Evolutionary conservation across 2,797 vertebrate genomes (phyloP).

Genomic region (Sciurus carolinensis): DNA sequence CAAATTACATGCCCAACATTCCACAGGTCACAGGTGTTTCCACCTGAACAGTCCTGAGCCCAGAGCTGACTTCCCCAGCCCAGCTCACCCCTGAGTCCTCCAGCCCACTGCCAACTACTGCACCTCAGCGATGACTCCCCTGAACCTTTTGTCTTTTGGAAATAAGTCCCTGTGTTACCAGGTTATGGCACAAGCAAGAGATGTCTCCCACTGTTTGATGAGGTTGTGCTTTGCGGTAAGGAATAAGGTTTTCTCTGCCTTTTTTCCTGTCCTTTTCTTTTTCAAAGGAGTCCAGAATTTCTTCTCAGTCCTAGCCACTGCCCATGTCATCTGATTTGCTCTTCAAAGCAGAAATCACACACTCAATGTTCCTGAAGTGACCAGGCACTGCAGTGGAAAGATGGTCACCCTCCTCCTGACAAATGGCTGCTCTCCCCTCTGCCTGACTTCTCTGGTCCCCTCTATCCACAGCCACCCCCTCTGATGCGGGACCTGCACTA

Average conservation of each 20-base stretch:
- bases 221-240: neutral
- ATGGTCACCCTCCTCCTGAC: neutral
- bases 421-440: neutral
- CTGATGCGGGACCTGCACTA: neutral
- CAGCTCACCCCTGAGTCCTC: rapidly evolving
- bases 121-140: neutral
- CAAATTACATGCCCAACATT: too few species aligned
- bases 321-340: neutral
- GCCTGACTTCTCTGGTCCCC: neutral
- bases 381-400: neutral
- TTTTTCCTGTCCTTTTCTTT: neutral
- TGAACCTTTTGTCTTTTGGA: neutral
- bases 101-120: rapidly evolving
- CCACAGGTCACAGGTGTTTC: too few species aligned
- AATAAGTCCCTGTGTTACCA: neutral
- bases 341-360: neutral
- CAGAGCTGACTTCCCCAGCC: neutral
- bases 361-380: neutral
- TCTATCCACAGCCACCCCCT: rapidly evolving
- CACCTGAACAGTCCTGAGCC: rapidly evolving
- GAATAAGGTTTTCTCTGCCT: neutral
- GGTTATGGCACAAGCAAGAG: neutral
- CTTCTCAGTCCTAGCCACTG: neutral
- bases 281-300: neutral
- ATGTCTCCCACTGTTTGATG: neutral